A percentile compares a stretch with the other conserved stretches of the same genome.
phyloP scores from a whole-genome alignment of 37 sponge, comb jelly and placozoan genomes.

The Hormiphora californensis region DNA sequence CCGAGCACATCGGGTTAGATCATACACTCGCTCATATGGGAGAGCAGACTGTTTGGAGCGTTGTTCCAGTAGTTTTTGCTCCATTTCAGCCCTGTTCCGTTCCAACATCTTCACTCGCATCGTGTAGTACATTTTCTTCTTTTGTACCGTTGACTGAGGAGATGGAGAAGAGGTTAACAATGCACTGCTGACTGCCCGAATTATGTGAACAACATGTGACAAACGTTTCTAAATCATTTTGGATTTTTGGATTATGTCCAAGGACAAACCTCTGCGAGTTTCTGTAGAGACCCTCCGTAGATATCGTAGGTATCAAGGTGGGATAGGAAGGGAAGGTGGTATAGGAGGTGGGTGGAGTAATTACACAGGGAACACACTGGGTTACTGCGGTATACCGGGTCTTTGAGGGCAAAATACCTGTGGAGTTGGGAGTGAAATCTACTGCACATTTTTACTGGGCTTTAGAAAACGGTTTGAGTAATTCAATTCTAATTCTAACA shows the following conservation, averaged over 20 bases:
- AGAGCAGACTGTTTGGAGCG: neutral
- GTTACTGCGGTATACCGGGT: constrained; percentile 68
- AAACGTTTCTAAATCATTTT: neutral
- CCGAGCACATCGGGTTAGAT: neutral
- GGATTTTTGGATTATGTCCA: neutral
- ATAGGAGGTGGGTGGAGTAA: constrained; percentile 77
- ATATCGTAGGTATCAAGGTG: constrained; percentile 65
- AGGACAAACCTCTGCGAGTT: constrained; percentile 58
- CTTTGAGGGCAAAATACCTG: constrained; percentile 65
- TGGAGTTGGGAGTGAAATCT: constrained; percentile 53
- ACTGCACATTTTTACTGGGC: too few species aligned
- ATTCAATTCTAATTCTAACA: too few species aligned
- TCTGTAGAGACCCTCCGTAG: constrained; percentile 57
- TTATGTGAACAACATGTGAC: neutral
- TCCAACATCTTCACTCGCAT: constrained; percentile 61
- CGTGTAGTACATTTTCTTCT: constrained; percentile 75
- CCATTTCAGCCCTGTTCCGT: constrained; percentile 42
- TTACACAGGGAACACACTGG: constrained; percentile 75
- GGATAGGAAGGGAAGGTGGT: constrained; percentile 67
- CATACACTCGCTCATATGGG: constrained; percentile 1
- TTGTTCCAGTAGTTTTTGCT: constrained; percentile 16
- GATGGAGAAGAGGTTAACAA: neutral
- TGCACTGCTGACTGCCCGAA: neutral
- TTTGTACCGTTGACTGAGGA: constrained; percentile 60
- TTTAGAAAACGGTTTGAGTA: too few species aligned